These are phyloP conservation scores for Cettia cetti DNA, from an alignment of 2,113 vertebrate genomes.

Conservation along the genomic window DNA sequence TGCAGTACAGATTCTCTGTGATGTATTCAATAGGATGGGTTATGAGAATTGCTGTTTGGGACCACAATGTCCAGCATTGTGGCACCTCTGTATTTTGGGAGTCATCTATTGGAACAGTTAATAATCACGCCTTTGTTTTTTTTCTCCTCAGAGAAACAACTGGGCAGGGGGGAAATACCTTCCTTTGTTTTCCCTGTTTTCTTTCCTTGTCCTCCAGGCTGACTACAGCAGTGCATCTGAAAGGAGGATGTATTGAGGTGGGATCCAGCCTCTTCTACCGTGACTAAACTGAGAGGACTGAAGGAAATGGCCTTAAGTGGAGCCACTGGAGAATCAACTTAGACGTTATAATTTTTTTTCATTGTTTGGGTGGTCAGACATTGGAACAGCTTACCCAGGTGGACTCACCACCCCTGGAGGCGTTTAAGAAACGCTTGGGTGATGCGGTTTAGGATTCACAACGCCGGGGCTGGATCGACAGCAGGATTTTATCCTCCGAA, in stretches of 20 bases:
- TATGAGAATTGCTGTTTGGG: background rate
- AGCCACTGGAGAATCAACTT: background rate
- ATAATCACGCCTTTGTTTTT: background rate
- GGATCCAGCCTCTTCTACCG: background rate
- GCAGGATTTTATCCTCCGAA: accelerated
- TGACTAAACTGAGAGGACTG: background rate
- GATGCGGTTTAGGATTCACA: accelerated
- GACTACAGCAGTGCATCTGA: accelerated
- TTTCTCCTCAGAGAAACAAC: background rate
- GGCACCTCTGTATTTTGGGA: background rate
- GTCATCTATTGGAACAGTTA: background rate
- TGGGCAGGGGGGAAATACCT: accelerated
- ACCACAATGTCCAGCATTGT: background rate
- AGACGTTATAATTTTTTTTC: accelerated
- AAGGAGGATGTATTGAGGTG: accelerated
- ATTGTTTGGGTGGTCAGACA: too few relatives aligned
- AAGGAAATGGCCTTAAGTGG: background rate
- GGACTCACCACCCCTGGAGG: background rate
- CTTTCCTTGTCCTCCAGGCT: background rate
- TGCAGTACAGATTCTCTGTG: background rate
- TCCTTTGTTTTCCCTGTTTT: accelerated
- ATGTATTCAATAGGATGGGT: too few relatives aligned
- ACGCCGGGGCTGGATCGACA: accelerated
- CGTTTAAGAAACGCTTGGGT: accelerated
- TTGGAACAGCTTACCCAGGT: background rate